Evolutionary conservation across 2,113 vertebrate genomes (phyloP).

Genomic region (Ameiurus melas): DNA sequence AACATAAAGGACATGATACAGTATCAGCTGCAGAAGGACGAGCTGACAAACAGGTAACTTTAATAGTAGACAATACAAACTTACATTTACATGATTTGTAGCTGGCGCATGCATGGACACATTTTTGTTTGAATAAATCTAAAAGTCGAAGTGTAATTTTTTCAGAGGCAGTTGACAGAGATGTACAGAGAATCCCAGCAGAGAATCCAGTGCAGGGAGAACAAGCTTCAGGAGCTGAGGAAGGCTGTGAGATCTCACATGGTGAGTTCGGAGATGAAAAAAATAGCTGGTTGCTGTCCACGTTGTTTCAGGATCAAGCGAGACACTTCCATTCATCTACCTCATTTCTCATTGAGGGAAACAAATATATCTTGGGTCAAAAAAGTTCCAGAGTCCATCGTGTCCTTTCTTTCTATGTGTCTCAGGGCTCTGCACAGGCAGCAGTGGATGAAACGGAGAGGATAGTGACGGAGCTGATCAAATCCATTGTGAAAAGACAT

Average conservation of each 20-base stretch:
- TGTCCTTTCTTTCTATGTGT: background rate
- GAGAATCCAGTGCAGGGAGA: background rate
- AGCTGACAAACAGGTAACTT: background rate
- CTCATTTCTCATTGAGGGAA: background rate
- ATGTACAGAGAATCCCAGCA: background rate
- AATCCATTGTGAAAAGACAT: background rate
- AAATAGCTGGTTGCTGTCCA: background rate
- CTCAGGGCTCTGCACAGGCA: conserved; percentile 37
- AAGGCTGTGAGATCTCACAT: background rate
- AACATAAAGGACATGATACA: background rate
- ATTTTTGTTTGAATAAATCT: background rate
- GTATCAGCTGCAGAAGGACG: background rate
- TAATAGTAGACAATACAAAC: background rate
- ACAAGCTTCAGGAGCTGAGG: background rate
- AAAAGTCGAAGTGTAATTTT: background rate
- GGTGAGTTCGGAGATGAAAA: background rate
- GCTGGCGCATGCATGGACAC: background rate
- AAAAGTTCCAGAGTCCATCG: background rate
- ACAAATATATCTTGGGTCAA: background rate
- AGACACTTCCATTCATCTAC: background rate
- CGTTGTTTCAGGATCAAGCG: too few species aligned
- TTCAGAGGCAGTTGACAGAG: background rate
- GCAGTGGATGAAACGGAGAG: conserved; percentile 7
- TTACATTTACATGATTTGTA: background rate
- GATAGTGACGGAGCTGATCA: background rate